Evolutionary conservation across 1,140 invertebrate species (phyloP).

Genomic region (Microplitis mediator): DNA sequence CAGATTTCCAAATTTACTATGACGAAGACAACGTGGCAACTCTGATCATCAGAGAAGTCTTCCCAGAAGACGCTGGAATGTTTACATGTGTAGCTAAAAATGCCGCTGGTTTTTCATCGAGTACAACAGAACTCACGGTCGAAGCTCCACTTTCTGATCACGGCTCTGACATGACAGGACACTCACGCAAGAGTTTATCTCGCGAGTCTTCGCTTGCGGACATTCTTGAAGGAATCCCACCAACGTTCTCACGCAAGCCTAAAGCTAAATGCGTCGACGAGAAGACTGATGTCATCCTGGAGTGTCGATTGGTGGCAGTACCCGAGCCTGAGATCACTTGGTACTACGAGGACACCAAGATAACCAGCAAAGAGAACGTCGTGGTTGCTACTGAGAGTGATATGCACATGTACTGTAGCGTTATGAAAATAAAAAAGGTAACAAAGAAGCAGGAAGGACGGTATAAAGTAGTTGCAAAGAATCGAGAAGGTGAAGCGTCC

Average conservation of each 20-base stretch:
- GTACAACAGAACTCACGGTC: slow-evolving; percentile 87
- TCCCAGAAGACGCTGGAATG: slow-evolving; percentile 94
- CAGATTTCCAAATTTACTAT: slow-evolving; percentile 91
- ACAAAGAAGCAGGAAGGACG: slow-evolving; percentile 82
- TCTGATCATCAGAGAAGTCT: slow-evolving; percentile 92
- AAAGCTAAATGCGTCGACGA: slow-evolving; percentile 83
- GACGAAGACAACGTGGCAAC: slow-evolving; percentile 91
- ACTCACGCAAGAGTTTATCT: slow-evolving; percentile 81
- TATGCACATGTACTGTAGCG: slow-evolving; percentile 87
- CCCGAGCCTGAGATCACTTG: slow-evolving; percentile 89
- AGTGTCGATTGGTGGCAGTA: slow-evolving; percentile 85
- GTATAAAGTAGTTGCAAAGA: slow-evolving; percentile 87
- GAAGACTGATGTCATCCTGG: slow-evolving; percentile 78
- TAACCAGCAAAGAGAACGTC: slow-evolving; percentile 71
- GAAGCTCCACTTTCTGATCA: slow-evolving; percentile 87
- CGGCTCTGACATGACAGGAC: slow-evolving; percentile 80
- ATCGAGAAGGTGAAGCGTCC: slow-evolving; percentile 86
- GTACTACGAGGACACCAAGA: slow-evolving; percentile 76
- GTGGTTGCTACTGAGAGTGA: slow-evolving; percentile 79
- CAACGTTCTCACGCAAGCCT: slow-evolving; percentile 88
- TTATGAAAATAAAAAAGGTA: slow-evolving; percentile 79
- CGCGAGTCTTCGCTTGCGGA: slow-evolving; percentile 89
- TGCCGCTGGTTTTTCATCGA: slow-evolving; percentile 88
- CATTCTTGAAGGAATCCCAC: slow-evolving; percentile 89
- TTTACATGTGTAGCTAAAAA: slow-evolving; percentile 98